Base-by-base conservation (phyloP, 1,140 invertebrate species). In the Scylla paramamosain region DNA sequence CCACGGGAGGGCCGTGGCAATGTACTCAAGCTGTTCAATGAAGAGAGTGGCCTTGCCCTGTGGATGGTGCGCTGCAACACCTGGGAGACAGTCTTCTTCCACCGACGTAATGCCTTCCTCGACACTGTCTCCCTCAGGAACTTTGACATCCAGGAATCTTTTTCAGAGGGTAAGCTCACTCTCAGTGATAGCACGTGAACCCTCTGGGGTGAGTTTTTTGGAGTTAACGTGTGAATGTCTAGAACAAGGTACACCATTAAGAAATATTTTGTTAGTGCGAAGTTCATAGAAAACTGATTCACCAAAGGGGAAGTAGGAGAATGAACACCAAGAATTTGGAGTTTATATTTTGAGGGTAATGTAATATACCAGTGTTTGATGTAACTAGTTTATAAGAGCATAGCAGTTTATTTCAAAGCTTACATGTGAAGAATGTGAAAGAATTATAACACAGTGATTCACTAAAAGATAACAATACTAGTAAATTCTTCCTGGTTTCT, bases 51-150 rank as follows among this genome's bases (percentile, higher is more conserved):
- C 10, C 46, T 96, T 29, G 95, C 96, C 0, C 46, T 96, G 52
- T 96, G 96, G 96, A 94, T 96, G 95, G 93, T 96, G 29, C 93
- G 93, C 4, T 94, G 86, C 45, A 95, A 96, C 91, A 94, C 95
- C 28, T 96, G 96, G 96, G 96, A 96, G 91, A 95, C 96, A 1
- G 96, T 96, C 4, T 96, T 96, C 87, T 96, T 96, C 89, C 96
- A 96, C 86, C 95, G 96, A 3, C 93, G 92, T 16, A 94, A 95
- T 45, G 39, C 96, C 0, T 94, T 77, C 31, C 77, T 95, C 28
- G 96, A 95, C n/a, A 90, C 90, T 46, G 93, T 94, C 8, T 91
- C 82, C 48, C 93, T 96, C 14, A 93, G 90, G 67, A 95, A 93
- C 25, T 96, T 95, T 95, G 95, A 96, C 88, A 59, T 96, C 16